phyloP scores from a whole-genome alignment of 2,888 invertebrate genomes.

The Tipula unca region DNA sequence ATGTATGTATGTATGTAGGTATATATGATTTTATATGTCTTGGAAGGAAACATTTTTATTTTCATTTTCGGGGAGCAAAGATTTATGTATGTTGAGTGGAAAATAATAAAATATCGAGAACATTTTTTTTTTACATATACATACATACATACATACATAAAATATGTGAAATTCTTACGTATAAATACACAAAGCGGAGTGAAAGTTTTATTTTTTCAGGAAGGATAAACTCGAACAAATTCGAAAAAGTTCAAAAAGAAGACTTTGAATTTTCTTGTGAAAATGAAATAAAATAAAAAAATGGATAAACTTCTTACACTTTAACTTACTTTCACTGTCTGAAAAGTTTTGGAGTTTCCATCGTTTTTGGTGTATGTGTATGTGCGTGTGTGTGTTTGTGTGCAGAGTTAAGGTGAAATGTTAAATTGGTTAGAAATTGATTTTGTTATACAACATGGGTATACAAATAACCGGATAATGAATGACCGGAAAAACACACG shows the following conservation, averaged over 20 bases:
- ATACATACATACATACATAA: background rate
- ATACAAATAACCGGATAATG: background rate
- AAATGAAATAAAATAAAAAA: background rate
- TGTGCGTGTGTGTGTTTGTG: too few relatives aligned
- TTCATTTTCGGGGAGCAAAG: background rate
- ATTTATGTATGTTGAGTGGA: conserved; percentile 8
- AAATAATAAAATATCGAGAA: background rate
- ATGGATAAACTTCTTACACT: background rate
- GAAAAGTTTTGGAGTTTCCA: background rate
- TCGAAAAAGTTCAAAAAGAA: background rate
- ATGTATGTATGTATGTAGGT: background rate
- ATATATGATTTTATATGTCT: background rate
- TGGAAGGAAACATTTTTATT: background rate
- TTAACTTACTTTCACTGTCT: conserved; percentile 8
- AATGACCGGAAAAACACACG: background rate
- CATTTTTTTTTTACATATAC: background rate
- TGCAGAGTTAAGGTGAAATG: background rate
- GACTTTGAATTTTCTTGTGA: background rate
- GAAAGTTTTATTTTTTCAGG: background rate
- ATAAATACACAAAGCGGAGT: background rate
- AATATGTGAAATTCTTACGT: conserved; percentile 4
- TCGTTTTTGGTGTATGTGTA: background rate
- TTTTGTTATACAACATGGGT: background rate
- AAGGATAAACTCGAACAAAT: background rate
- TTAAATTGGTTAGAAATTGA: background rate